phyloP scores from a whole-genome alignment of 2,113 vertebrate species.

The Sylvia atricapilla region DNA sequence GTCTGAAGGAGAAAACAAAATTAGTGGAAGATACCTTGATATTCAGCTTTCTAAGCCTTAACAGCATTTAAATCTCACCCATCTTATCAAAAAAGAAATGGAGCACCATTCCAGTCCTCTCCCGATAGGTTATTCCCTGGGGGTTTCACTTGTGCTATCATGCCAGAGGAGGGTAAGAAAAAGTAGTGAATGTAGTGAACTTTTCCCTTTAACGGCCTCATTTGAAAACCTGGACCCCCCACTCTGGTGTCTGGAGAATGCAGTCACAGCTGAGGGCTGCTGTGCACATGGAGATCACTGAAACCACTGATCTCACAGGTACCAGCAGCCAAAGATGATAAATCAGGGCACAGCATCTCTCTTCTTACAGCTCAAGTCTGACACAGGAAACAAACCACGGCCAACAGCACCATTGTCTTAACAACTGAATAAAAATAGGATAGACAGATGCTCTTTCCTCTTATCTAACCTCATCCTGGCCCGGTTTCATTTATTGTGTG shows the following conservation, averaged over 20 bases:
- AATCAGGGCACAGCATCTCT: not conserved
- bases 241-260: not conserved
- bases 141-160: not conserved
- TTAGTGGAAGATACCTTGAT: not conserved
- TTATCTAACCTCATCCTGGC: not conserved
- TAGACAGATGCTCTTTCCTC: no score
- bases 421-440: not conserved
- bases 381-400: not conserved
- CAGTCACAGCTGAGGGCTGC: not conserved
- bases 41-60: not conserved
- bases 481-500: not conserved
- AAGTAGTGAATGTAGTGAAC: no score
- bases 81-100: not conserved
- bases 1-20: not conserved
- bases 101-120: not conserved
- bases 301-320: accelerated
- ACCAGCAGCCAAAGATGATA: not conserved
- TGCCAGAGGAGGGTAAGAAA: accelerated
- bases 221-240: not conserved
- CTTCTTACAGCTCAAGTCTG: not conserved
- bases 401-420: not conserved
- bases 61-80: not conserved
- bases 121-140: not conserved
- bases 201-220: not conserved
- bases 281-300: not conserved